Evolutionary conservation across 1,140 invertebrate genomes (phyloP), one percentile per base, ranked within the genome.

Genomic region (Drosophila carrolli): DNA sequence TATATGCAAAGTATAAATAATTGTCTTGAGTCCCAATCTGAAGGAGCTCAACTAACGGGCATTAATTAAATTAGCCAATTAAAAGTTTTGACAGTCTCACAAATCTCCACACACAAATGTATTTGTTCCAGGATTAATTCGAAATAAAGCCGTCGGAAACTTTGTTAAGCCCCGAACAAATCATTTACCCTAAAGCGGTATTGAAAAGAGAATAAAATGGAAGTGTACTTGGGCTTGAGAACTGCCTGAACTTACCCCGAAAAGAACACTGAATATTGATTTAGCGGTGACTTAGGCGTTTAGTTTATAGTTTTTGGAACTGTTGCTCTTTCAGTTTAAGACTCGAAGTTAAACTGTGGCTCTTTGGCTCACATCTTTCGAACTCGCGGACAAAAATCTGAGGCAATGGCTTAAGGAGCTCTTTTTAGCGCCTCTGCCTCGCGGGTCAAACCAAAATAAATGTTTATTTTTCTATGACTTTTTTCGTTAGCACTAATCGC

Each of bases 31-130:
- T 46, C 59, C 23, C 46, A 46, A 56, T 57, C 44, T 29, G 1
- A 13, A n/a, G n/a, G 9, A 11, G 43, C 41, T 43, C 55, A 41
- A 63, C 41, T 63, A 60, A 32, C 37, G 43, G 44, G 43, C 50
- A 72, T 58, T 76, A 79, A 82, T 76, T 79, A 73, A 84, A 65
- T 74, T 44, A 65, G 29, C 10, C 62, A 75, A 72, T 88, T 75
- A 74, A 62, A 86, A 68, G 35, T 75, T 86, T 54, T 29, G 56
- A 35, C 59, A 47, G 23, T 51, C 43, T 29, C 38, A 51, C 68
- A 71, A 68, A 67, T 61, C 44, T 53, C 29, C 66, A 54, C 32
- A 68, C 14, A 67, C 46, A 29, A 67, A 57, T 71, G 27, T 32
- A 57, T 48, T 70, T 70, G 41, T 57, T 70, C 43, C 41, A 11